Evolutionary conservation across 2,113 vertebrate species (phyloP).

Genomic region (Felis chaus): DNA sequence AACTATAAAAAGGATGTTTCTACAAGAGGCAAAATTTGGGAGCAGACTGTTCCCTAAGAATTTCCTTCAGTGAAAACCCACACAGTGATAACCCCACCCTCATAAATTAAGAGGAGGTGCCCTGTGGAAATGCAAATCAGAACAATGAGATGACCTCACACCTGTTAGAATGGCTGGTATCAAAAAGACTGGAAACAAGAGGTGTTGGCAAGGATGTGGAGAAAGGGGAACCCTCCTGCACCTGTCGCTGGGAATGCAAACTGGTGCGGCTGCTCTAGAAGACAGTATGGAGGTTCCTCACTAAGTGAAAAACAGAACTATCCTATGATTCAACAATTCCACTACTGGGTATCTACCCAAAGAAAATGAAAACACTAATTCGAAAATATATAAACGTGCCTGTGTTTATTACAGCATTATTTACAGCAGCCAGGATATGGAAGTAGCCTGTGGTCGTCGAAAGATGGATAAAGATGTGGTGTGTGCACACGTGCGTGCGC

Average conservation of each 20-base stretch:
- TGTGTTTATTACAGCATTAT: not conserved
- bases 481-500: not conserved
- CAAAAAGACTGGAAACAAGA: not conserved
- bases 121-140: not conserved
- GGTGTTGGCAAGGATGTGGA: not conserved
- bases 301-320: not conserved
- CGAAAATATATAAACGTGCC: not conserved
- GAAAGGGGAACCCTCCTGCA: not conserved
- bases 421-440: not conserved
- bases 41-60: not conserved
- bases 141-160: not conserved
- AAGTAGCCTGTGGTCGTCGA: not conserved
- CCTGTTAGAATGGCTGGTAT: not conserved
- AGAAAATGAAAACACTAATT: not conserved
- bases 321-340: not conserved
- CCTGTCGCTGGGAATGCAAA: not conserved
- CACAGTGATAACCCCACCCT: not conserved
- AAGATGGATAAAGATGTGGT: not conserved
- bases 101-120: not conserved
- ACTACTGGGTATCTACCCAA: not conserved
- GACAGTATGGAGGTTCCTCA: not conserved
- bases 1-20: not conserved
- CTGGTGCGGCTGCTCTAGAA: not conserved
- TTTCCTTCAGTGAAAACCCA: not conserved
- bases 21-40: not conserved